phyloP scores from a whole-genome alignment of 2,113 vertebrate species.

The Jaculus jaculus region DNA sequence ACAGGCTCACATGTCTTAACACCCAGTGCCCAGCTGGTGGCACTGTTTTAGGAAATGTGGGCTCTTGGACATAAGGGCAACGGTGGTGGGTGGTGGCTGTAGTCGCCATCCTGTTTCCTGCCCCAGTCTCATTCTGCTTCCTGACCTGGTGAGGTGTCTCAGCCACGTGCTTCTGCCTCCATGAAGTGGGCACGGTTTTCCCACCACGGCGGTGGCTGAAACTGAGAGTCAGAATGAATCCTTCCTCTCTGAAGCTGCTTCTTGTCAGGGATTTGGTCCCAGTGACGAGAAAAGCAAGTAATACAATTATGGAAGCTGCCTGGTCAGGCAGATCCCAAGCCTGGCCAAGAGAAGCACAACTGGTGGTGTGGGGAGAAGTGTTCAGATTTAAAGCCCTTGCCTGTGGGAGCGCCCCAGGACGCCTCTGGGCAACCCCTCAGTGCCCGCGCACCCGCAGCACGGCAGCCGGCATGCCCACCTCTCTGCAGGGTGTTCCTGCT shows the following conservation, averaged over 20 bases:
- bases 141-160: background rate
- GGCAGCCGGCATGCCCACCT: background rate
- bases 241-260: background rate
- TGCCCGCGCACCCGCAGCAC: fast-evolving
- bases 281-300: background rate
- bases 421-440: fast-evolving
- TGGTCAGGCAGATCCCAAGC: background rate
- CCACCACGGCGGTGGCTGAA: no score
- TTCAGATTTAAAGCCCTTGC: background rate
- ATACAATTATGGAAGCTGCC: background rate
- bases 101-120: background rate
- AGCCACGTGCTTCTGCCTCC: background rate
- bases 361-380: background rate
- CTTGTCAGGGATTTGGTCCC: background rate
- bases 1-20: background rate
- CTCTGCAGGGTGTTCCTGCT: background rate
- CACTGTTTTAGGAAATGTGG: background rate
- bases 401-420: fast-evolving
- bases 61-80: background rate
- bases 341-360: background rate
- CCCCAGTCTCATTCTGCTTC: background rate
- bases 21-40: background rate
- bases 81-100: no score
- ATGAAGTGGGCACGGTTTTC: background rate
- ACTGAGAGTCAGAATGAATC: background rate